Conservation (phyloP, 1,140 invertebrate species). For the Caenorhabditis tropicalis region DNA sequence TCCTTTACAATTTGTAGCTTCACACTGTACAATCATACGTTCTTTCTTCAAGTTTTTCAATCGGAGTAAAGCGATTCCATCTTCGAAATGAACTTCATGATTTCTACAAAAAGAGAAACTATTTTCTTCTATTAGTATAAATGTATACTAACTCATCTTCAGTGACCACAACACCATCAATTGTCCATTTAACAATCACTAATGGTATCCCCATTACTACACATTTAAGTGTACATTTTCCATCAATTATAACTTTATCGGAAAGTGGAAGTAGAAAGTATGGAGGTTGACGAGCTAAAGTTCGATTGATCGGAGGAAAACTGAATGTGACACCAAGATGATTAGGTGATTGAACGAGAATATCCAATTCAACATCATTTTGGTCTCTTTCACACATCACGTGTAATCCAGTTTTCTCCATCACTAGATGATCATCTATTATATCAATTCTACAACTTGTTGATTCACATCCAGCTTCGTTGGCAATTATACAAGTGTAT, state of each 20-base stretch:
- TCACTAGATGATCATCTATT: conserved; percentile 52
- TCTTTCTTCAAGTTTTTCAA: conserved; percentile 12
- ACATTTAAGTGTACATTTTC: conserved; percentile 45
- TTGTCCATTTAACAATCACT: conserved; percentile 45
- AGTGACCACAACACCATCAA: conserved; percentile 36
- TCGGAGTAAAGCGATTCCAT: conserved; percentile 48
- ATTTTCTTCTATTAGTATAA: not conserved
- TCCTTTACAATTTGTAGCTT: conserved; percentile 42
- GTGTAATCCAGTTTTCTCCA: conserved; percentile 45
- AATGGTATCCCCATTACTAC: conserved; percentile 56
- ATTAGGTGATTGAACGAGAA: conserved; percentile 44
- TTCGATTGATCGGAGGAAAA: not conserved
- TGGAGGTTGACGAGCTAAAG: conserved; percentile 18
- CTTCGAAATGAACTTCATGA: conserved; percentile 48
- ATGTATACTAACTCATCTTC: conserved; percentile 43
- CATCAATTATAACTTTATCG: conserved; percentile 40
- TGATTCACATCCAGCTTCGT: conserved; percentile 51
- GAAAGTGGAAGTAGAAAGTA: conserved; percentile 38
- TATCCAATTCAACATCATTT: conserved; percentile 53
- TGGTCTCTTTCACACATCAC: conserved; percentile 54
- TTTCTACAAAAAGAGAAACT: not conserved
- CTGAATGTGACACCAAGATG: not conserved
- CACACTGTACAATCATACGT: not conserved
- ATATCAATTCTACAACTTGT: conserved; percentile 50
- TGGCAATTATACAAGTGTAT: conserved; percentile 53